A percentile compares a stretch with the other conserved stretches of the same genome.
Evolutionary conservation across 2,888 invertebrate genomes (phyloP).

Genomic region (Podotricha telesiphe): DNA sequence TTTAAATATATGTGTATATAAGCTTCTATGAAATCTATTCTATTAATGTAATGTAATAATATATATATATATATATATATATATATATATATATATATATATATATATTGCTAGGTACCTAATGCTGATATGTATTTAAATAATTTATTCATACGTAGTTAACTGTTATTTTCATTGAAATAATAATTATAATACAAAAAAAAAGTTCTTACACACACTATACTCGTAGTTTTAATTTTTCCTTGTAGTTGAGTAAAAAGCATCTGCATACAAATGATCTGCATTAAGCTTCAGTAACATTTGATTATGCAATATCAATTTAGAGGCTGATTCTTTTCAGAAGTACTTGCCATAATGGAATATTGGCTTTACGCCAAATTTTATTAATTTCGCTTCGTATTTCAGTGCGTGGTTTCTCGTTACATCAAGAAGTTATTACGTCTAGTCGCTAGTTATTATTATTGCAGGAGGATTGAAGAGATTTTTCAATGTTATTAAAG

Average conservation of each 20-base stretch:
- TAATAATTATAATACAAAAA: not conserved
- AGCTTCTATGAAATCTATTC: too few relatives aligned
- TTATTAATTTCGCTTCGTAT: conserved; percentile 42
- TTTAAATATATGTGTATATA: too few relatives aligned
- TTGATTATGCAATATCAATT: conserved; percentile 35
- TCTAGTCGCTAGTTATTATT: conserved; percentile 17
- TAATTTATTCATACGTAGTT: too few relatives aligned
- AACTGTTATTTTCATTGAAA: not conserved
- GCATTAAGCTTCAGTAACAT: conserved; percentile 23
- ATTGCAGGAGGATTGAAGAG: not conserved
- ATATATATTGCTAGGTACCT: too few relatives aligned
- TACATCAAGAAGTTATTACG: conserved; percentile 30
- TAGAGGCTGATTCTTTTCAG: conserved; percentile 35
- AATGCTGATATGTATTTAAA: too few relatives aligned
- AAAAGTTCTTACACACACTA: too few relatives aligned
- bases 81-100: too few relatives aligned
- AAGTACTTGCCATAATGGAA: conserved; percentile 38
- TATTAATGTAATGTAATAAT: too few relatives aligned
- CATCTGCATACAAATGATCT: conserved; percentile 10
- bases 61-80: too few relatives aligned
- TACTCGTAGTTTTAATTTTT: too few relatives aligned
- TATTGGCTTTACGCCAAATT: conserved; percentile 45
- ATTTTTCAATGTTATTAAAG: not conserved
- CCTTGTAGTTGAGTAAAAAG: not conserved
- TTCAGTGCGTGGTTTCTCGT: conserved; percentile 30